Base-by-base conservation (phyloP, 2,888 invertebrate genomes). In the Didymodactylos carnosus region DNA sequence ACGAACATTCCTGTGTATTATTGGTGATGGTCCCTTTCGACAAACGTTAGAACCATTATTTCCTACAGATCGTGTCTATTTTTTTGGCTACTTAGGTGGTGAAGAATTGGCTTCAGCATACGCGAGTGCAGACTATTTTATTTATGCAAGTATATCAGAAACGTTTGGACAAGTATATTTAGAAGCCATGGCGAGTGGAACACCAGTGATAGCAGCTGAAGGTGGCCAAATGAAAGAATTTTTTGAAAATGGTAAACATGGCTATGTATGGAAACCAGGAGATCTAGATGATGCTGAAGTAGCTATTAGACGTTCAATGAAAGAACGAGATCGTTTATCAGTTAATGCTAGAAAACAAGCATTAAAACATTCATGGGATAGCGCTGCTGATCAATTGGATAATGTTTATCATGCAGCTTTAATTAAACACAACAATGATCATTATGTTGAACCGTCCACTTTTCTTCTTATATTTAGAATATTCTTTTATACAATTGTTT, bases 141-240 rank as follows among this genome's bases (percentile, higher is more conserved):
- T 75, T 8, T 75, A 72, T 46, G 75, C 75, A n/a, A 70, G 70
- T 19, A 70, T 71, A 19, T 70, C 72, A 3, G 75, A 75, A 51
- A 75, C 75, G 29, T 75, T 75, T 35, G 75, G 75, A 23, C 75
- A 75, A 70, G 73, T 75, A 16, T 75, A 75, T 73, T 35, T 75
- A 23, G 75, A 75, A 71, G 75, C 75, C 7, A 75, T 75, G 75
- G 69, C 73, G n/a, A 71, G 71, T 49, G 75, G 72, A 14, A 29
- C 70, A 43, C 75, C 75, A 39, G 41, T 75, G 11, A 53, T 73
- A 16, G 69, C 75, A 3, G 72, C 72, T 39, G 73, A 72, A 29
- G 73, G 72, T 43, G 69, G 69, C 49, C 75, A 75, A 75, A 72
- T 75, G 35, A 73, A 70, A 27, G 75, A 75, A 62, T 75, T 72